These are phyloP conservation scores for Drosophila kohkoa DNA, from an alignment of 1,140 invertebrate genomes.

Conservation along the genomic window DNA sequence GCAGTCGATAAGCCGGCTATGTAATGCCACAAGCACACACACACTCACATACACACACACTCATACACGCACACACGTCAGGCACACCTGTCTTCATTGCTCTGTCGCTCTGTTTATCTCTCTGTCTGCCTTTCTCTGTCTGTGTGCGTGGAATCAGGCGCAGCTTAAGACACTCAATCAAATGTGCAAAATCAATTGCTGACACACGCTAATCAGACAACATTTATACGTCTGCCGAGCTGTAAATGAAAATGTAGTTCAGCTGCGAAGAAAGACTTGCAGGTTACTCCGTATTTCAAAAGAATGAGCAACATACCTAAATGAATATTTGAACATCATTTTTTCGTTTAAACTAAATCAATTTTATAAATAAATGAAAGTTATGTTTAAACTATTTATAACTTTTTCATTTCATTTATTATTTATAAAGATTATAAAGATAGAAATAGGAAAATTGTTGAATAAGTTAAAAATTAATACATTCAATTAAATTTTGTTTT, in stretches of 20 bases:
- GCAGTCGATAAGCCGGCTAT: slow-evolving; percentile 13
- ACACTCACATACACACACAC: no score
- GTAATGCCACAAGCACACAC: neutral
- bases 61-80: no score
- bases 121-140: neutral
- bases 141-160: slow-evolving; percentile 5
- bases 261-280: neutral
- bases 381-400: no score
- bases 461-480: no score
- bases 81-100: slow-evolving; percentile 11
- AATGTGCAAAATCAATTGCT: slow-evolving; percentile 55
- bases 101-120: neutral
- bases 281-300: neutral
- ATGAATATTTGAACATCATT: no score
- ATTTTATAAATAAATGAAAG: no score
- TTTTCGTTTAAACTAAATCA: no score
- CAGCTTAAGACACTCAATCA: slow-evolving; percentile 54
- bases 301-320: no score
- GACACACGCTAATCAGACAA: slow-evolving; percentile 55
- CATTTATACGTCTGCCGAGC: slow-evolving; percentile 44
- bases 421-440: no score
- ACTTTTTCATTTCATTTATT: no score
- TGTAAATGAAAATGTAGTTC: neutral
- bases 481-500: no score
- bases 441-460: no score